These are phyloP conservation scores for Eulemur coronatus DNA, from an alignment of 2,797 vertebrate genomes.

Conservation along the genomic window DNA sequence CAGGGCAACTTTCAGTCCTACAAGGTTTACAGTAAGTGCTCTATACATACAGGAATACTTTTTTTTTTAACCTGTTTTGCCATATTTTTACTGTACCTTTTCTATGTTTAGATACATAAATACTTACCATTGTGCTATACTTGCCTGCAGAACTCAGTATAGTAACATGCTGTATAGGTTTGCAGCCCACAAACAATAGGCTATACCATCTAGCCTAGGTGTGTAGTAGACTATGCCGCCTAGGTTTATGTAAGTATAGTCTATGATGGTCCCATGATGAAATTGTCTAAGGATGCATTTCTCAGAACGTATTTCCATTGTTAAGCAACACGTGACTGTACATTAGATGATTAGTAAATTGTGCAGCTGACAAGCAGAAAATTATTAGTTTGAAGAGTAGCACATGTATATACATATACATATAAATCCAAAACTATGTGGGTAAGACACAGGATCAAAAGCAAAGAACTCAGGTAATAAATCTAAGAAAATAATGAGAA, in stretches of 20 bases:
- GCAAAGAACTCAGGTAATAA: not conserved
- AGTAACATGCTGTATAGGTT: not conserved
- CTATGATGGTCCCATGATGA: not conserved
- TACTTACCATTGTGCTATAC: not conserved
- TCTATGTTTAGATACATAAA: not conserved
- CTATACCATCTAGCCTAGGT: not conserved
- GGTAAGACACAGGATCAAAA: conserved; percentile 25
- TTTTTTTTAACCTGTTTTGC: not conserved
- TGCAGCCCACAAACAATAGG: not conserved
- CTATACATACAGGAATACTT: not conserved
- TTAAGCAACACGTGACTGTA: not conserved
- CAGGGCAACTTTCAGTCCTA: not conserved
- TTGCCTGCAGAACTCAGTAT: not conserved
- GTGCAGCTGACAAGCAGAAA: not conserved
- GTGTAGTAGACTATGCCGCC: not conserved
- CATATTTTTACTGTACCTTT: not conserved
- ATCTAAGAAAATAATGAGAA: conserved; percentile 33
- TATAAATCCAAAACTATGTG: not conserved
- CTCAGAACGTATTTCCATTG: not conserved
- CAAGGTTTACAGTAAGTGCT: not conserved
- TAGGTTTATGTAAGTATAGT: not conserved
- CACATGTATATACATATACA: not conserved
- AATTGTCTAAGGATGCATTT: not conserved
- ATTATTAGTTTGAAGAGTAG: not conserved
- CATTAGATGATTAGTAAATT: not conserved